These are phyloP conservation scores for Haliaeetus leucogaster DNA, from an alignment of 2,113 vertebrate species.

Conservation along the genomic window DNA sequence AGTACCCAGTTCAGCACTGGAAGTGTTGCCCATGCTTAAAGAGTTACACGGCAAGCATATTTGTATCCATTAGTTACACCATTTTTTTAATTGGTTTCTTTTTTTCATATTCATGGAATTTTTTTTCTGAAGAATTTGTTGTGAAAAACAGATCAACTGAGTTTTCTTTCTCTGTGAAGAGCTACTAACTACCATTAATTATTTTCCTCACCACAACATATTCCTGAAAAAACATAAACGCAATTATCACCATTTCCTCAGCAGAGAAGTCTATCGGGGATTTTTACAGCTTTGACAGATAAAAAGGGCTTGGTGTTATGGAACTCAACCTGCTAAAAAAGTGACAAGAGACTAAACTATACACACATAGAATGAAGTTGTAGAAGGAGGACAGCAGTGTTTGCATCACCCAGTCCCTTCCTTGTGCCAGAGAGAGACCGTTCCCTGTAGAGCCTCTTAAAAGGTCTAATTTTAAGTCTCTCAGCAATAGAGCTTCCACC, in stretches of 20 bases:
- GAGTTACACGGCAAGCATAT: neutral
- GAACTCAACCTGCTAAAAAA: neutral
- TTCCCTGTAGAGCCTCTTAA: neutral
- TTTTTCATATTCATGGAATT: neutral
- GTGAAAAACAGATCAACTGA: neutral
- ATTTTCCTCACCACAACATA: neutral
- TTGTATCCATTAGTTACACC: neutral
- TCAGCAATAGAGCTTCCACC: neutral
- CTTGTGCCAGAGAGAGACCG: neutral
- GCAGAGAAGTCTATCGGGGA: neutral
- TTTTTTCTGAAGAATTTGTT: neutral
- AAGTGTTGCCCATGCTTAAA: neutral
- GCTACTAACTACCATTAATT: neutral
- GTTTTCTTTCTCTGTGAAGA: neutral
- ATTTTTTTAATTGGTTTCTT: neutral
- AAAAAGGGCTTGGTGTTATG: neutral
- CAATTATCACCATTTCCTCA: neutral
- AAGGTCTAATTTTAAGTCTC: neutral
- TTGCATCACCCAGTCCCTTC: neutral
- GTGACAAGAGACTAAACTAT: neutral
- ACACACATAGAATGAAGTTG: neutral
- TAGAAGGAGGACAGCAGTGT: neutral
- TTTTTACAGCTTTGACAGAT: neutral
- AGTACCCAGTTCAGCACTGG: neutral
- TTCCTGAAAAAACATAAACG: neutral